These are phyloP conservation scores for Drosophila persimilis DNA, from an alignment of 1,140 invertebrate species.

Conservation along the genomic window DNA sequence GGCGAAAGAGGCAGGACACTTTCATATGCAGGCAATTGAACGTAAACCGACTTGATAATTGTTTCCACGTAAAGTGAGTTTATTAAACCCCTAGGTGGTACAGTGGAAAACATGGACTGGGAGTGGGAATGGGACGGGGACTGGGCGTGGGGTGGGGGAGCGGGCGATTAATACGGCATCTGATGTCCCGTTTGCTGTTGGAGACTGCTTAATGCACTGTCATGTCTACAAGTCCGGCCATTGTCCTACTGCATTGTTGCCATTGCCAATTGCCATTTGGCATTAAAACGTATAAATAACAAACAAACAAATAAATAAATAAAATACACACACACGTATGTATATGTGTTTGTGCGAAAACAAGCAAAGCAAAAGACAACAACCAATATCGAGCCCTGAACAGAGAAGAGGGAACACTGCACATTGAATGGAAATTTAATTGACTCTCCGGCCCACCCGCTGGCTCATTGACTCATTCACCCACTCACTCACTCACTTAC, in stretches of 20 bases:
- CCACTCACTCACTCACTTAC: slow-evolving; percentile 4
- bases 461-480: background rate
- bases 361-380: slow-evolving; percentile 55
- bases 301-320: slow-evolving; percentile 54
- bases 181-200: slow-evolving; percentile 31
- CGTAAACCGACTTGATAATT: slow-evolving; percentile 53
- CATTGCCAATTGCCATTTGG: slow-evolving; percentile 55
- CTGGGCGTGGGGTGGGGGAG: background rate
- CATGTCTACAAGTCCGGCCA: slow-evolving; percentile 54
- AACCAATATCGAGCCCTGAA: slow-evolving; percentile 25
- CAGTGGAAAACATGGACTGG: slow-evolving; percentile 5
- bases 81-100: slow-evolving; percentile 31
- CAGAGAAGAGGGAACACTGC: slow-evolving; percentile 20
- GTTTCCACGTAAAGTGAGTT: slow-evolving; percentile 42
- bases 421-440: slow-evolving; percentile 62
- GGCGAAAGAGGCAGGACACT: slow-evolving; percentile 6
- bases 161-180: slow-evolving; percentile 38
- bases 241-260: slow-evolving; percentile 24
- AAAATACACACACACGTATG: slow-evolving; percentile 41
- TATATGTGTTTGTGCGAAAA: slow-evolving; percentile 38
- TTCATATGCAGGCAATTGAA: slow-evolving; percentile 40
- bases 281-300: slow-evolving; percentile 73
- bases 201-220: slow-evolving; percentile 65
- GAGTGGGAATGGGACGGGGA: slow-evolving; percentile 17
- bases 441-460: slow-evolving; percentile 28